Percentiles rank a stretch among this genome's conserved stretches.
Evolutionary conservation across 2,797 vertebrate genomes (phyloP).

Genomic region (Sorex maritimensis): DNA sequence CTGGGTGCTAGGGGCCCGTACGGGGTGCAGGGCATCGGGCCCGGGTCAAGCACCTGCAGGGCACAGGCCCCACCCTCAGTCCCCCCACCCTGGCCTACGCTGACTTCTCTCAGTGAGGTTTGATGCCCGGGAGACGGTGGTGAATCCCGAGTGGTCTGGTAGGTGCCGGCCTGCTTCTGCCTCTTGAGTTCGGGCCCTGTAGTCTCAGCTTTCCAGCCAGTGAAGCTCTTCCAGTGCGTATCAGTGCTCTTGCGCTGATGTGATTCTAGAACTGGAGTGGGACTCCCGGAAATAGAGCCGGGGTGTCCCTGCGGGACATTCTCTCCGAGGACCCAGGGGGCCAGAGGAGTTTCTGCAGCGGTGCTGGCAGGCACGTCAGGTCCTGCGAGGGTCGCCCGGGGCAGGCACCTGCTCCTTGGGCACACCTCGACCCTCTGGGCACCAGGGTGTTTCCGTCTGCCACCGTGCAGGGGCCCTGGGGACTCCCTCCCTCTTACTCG

Average conservation of each 20-base stretch:
- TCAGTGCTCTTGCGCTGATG: not conserved
- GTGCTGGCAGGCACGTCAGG: not conserved
- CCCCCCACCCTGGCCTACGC: too few relatives aligned
- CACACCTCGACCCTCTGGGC: not conserved
- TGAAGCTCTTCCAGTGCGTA: too few relatives aligned
- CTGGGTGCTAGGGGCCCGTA: too few relatives aligned
- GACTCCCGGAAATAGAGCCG: not conserved
- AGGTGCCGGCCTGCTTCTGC: too few relatives aligned
- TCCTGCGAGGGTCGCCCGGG: not conserved
- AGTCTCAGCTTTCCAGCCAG: too few relatives aligned
- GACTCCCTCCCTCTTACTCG: constrained; percentile 34
- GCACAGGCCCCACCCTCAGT: too few relatives aligned
- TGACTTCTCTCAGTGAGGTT: constrained; percentile 30
- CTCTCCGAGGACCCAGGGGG: not conserved
- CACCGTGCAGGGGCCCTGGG: not conserved
- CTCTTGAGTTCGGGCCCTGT: too few relatives aligned
- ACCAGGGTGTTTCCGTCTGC: not conserved
- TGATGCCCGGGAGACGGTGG: not conserved
- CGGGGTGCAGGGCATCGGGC: too few relatives aligned
- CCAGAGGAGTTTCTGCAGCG: not conserved
- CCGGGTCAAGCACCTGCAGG: too few relatives aligned
- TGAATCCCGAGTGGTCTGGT: not conserved
- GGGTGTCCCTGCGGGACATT: not conserved
- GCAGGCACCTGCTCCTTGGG: too few relatives aligned
- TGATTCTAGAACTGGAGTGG: not conserved